Base-by-base conservation (phyloP, 2,113 vertebrate species). In the Emydura subglobosa region DNA sequence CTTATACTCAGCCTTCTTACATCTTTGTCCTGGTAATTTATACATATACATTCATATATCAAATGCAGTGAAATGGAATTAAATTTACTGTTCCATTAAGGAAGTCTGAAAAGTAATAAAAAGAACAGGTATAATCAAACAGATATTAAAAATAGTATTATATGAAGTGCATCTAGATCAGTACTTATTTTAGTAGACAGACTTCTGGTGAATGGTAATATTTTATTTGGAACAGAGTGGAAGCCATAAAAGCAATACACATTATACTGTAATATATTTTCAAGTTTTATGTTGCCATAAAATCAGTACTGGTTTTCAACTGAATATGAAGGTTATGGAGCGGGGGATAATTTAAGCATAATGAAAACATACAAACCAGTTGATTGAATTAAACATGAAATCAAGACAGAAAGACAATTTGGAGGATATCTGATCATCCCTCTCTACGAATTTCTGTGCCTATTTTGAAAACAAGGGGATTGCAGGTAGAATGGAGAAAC, bases 401-500 rank as follows among this genome's bases (percentile, higher is more conserved):
- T 82, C 47, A 94, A 88, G 51, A 51, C 5, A 96, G 31, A n/a
- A 76, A 85, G 5, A 39, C 50, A 54, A 57, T 22, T 84, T 8
- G 2, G 17, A 57, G 55, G 17, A 16, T 93, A 83, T 78, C 55
- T 42, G 76, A 90, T 90, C 68, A 76, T 89, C 78, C 79, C 34
- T 88, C 59, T 95, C 88, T 13, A 44, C 22, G 91, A 92, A 25
- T 2, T 86, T 93, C 78, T 82, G 76, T 29, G 83, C 14, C 84
- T 96, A 49, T 10, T 82, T 39, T 79, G 57, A 82, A n/a, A 42
- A 82, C 34, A 0, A 83, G n/a, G 16, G 88, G 50, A 84, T 0
- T 85, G 78, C 74, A 91, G 85, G 82, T 87, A 97, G 97, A 98
- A 98, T 98, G 98, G 98, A 98, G 98, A 99, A 98, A 98, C 98